Evolutionary conservation across 2,797 vertebrate genomes (phyloP), one percentile per base, ranked within the genome.

Genomic region (Ptychadena robeensis): DNA sequence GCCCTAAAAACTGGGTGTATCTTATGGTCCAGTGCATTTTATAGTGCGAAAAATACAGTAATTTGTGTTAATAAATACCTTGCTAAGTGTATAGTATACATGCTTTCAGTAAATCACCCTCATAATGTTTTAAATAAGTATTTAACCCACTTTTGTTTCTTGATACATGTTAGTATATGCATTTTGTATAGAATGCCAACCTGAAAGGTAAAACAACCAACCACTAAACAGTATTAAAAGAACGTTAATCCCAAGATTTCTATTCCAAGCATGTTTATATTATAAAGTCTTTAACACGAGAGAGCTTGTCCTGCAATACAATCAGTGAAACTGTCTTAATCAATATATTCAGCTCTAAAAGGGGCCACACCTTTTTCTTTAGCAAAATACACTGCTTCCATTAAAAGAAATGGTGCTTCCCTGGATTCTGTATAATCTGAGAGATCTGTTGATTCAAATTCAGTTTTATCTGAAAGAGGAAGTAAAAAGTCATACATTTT

Each of bases 381-480:
- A 68, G 44, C 79, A 15, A 27, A 35, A 65, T 80, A 82, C 44
- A 75, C 1, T 0, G 73, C 48, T 38, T 84, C 75, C 28, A 88
- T 40, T 80, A 89, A 22, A 35, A 86, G 2, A 18, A 74, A 73
- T 18, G 80, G 76, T 11, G 53, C 57, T 27, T 57, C 73, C 65
- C 44, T 75, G 34, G 22, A 31, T 32, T 84, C n/a, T 64, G 57
- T 14, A 53, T 85, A 78, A 37, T 74, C 65, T 4, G 30, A 68
- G 4, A 31, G 78, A 80, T 79, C 63, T 5, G 86, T 30, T 5
- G 57, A 85, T 35, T 87, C 85, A 81, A 83, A 32, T 2, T 67
- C 32, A 72, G 86, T 69, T 2, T 27, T 12, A 34, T 83, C 74
- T 73, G 34, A 78, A 82, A 61, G 66, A 37, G 11, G 79, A 79